These are phyloP conservation scores for Cladorhizidae sp. DNA, from an alignment of 37 sponge, comb jelly and placozoan species.

Conservation along the genomic window DNA sequence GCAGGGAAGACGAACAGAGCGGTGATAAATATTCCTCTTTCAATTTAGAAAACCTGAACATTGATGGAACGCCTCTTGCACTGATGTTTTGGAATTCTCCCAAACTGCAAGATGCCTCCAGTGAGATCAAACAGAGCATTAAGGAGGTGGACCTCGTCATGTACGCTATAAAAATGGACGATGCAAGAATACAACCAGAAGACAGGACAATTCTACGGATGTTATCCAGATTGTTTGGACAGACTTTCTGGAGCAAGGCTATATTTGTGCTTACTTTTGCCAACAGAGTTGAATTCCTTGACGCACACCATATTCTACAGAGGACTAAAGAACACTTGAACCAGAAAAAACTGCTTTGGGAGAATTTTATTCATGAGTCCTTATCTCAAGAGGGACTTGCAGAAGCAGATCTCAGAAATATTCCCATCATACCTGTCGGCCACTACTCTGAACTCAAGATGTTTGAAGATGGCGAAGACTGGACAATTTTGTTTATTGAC, in stretches of 20 bases:
- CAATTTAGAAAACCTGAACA: too few relatives aligned
- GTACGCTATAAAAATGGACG: slow-evolving; percentile 11
- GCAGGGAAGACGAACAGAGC: neutral
- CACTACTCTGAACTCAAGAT: neutral
- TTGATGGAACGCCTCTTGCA: neutral
- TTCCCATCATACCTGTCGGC: neutral
- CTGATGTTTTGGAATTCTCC: neutral
- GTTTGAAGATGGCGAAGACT: neutral
- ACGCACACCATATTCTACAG: neutral
- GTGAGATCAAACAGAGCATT: neutral
- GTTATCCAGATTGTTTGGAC: neutral
- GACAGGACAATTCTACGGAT: neutral
- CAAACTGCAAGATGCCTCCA: neutral
- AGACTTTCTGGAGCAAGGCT: neutral
- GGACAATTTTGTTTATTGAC: neutral
- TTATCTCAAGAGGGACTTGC: neutral
- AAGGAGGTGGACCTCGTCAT: slow-evolving; percentile 1
- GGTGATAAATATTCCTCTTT: neutral
- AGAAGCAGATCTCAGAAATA: slow-evolving; percentile 2
- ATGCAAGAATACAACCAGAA: neutral
- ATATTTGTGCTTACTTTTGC: slow-evolving; percentile 21
- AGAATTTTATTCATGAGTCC: neutral
- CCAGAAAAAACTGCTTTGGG: neutral
- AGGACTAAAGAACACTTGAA: neutral
- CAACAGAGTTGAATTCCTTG: neutral